These are phyloP conservation scores for Phataginus tricuspis DNA, from an alignment of 2,797 vertebrate species.

Conservation along the genomic window DNA sequence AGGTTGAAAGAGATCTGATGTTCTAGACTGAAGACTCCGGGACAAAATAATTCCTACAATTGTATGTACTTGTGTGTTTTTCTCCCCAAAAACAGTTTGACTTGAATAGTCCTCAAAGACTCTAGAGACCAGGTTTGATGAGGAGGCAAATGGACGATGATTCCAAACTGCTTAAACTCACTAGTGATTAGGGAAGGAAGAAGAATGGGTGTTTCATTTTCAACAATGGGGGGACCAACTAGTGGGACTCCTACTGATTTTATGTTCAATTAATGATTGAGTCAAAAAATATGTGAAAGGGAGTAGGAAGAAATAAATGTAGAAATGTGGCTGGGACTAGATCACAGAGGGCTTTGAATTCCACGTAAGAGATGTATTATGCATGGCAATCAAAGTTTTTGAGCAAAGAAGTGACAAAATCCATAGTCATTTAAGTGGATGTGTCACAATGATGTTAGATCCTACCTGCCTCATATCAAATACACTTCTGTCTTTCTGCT, in stretches of 20 bases:
- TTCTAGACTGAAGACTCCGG: neutral
- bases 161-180: neutral
- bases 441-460: neutral
- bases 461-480: neutral
- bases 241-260: neutral
- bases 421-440: neutral
- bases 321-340: neutral
- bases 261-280: conserved; percentile 10
- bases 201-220: neutral
- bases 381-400: neutral
- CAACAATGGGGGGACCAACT: neutral
- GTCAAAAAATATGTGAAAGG: neutral
- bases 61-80: neutral
- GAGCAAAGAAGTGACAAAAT: conserved; percentile 9
- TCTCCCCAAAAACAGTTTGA: neutral
- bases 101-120: conserved; percentile 10
- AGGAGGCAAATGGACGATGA: neutral
- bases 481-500: neutral
- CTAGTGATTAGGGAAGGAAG: neutral
- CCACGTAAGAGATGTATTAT: conserved; percentile 13
- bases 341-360: conserved; percentile 25
- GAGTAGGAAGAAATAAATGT: neutral
- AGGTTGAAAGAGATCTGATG: neutral
- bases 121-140: neutral
- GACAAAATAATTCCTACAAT: conserved; percentile 28